Base-by-base conservation (phyloP, 2,888 invertebrate species). In the Brenthis hecate region DNA sequence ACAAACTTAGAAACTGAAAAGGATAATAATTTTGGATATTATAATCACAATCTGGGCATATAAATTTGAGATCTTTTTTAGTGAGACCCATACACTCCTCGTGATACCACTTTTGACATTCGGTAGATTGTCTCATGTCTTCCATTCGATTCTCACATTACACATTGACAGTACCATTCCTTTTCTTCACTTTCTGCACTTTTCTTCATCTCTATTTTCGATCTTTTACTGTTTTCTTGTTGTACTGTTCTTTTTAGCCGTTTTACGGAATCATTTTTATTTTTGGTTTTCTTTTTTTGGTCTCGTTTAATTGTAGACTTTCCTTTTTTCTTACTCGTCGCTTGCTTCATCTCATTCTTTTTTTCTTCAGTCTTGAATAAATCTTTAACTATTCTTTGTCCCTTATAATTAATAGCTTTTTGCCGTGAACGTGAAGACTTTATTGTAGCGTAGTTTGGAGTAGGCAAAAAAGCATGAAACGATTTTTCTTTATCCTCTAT, bases 361-460 rank as follows among this genome's bases (percentile, higher is more conserved):
- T 73, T 70, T 62, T 73, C 72, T 75, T 75, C 70, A 73, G 72
- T 72, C 65, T 70, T 73, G 47, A 75, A 75, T 73, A 75, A 73
- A 72, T 74, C 72, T 70, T 73, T 73, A 56, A 68, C 68, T 69
- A 75, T 71, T 71, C 67, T 74, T 70, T 75, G 73, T 68, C 73
- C 74, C 51, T 74, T 75, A 70, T 75, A 75, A 71, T 72, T 72
- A 65, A 75, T 66, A 72, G 73, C 70, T 73, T 73, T 73, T 62
- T 23, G 70, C 68, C 68, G 53, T 72, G 70, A 65, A 56, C 69
- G 72, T 75, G 70, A 72, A 72, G 68, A 72, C 71, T 71, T 66
- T 66, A 69, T 70, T 23, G 23, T 23, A 23, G 23, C 23, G 64
- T 70, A 71, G 72, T 48, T 71, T 73, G 71, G 23, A 23, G 23